These are phyloP conservation scores for Scaptomyza parva DNA, from an alignment of 2,888 invertebrate genomes.

Conservation along the genomic window DNA sequence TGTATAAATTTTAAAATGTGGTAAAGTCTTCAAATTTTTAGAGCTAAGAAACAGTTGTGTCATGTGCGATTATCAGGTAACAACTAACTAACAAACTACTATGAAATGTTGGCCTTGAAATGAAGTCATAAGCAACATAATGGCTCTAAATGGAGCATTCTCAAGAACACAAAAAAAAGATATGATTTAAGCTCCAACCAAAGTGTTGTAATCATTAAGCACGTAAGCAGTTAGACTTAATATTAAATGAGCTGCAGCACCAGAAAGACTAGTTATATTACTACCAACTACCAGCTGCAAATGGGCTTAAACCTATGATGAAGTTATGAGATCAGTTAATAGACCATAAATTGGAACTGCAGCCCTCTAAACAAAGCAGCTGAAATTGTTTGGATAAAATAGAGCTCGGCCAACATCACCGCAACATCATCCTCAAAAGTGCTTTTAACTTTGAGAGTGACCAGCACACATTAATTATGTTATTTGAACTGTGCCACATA, in stretches of 20 bases:
- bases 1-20: no score
- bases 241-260: constrained; percentile 36
- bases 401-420: constrained; percentile 6
- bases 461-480: constrained; percentile 77
- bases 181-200: neutral
- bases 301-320: neutral
- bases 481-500: constrained; percentile 70
- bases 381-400: constrained; percentile 27
- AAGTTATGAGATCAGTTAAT: constrained; percentile 43
- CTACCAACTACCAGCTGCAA: neutral
- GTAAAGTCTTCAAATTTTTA: no score
- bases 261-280: neutral
- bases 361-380: constrained; percentile 11
- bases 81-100: neutral
- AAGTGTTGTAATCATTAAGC: constrained; percentile 24
- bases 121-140: constrained; percentile 23
- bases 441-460: constrained; percentile 26
- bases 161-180: constrained; percentile 18
- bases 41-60: constrained; percentile 22
- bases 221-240: constrained; percentile 34
- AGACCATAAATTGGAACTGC: constrained; percentile 26
- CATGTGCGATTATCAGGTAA: constrained; percentile 9
- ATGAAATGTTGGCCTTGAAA: constrained; percentile 27
- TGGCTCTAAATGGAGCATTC: constrained; percentile 19
- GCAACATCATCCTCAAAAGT: constrained; percentile 27